Percentiles rank a stretch among this genome's conserved stretches.
Evolutionary conservation across 1,140 invertebrate species (phyloP).

Genomic region (Homalodisca vitripennis): DNA sequence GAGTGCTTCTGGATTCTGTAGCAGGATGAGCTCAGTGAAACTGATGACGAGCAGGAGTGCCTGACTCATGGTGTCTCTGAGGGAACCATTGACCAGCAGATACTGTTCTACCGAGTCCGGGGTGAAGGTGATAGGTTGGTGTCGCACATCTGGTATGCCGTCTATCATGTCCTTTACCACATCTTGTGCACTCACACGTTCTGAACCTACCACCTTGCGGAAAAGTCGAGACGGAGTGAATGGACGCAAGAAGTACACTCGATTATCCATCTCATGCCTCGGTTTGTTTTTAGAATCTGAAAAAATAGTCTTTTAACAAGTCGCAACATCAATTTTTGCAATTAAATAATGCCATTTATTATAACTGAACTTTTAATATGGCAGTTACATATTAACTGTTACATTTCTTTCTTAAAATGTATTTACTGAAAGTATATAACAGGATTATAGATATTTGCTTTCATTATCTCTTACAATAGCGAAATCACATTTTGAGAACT

Average conservation of each 20-base stretch:
- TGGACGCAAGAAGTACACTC: neutral
- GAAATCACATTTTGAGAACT: too few species aligned
- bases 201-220: neutral
- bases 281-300: conserved; percentile 5
- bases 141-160: neutral
- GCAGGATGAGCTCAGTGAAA: conserved; percentile 5
- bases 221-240: neutral
- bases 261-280: neutral
- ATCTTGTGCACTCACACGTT: conserved; percentile 7
- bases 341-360: too few species aligned
- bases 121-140: neutral
- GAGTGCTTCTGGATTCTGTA: neutral
- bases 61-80: conserved; percentile 9
- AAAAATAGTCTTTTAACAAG: too few species aligned
- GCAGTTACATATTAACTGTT: too few species aligned
- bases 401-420: too few species aligned
- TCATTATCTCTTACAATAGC: too few species aligned
- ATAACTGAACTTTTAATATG: too few species aligned
- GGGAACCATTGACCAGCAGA: neutral
- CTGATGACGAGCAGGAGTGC: neutral
- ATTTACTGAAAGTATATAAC: too few species aligned
- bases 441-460: too few species aligned
- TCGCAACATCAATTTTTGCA: too few species aligned
- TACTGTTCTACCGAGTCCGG: neutral
- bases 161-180: neutral